Evolutionary conservation across 2,888 invertebrate species (phyloP).

Genomic region (Phlogophora meticulosa): DNA sequence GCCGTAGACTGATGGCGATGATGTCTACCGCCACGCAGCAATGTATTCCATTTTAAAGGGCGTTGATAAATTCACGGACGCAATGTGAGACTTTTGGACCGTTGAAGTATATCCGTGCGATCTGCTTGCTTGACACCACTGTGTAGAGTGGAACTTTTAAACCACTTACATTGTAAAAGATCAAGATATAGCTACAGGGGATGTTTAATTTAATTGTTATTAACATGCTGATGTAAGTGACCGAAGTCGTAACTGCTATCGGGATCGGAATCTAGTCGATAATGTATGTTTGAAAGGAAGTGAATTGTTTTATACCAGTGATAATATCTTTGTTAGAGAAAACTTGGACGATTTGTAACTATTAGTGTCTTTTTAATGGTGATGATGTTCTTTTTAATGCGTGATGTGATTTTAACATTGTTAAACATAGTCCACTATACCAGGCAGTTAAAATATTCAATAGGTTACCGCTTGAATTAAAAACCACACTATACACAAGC

Average conservation of each 20-base stretch:
- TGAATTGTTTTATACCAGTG: constrained; percentile 29
- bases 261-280: constrained; percentile 39
- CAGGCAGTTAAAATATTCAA: no score
- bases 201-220: constrained; percentile 68
- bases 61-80: no score
- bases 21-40: no score
- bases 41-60: no score
- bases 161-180: constrained; percentile 31
- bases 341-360: constrained; percentile 25
- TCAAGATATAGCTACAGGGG: constrained; percentile 56
- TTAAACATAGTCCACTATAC: no score
- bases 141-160: constrained; percentile 43
- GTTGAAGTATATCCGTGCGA: no score
- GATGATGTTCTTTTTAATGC: neutral
- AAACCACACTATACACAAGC: no score
- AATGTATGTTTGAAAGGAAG: constrained; percentile 35
- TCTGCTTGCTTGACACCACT: neutral
- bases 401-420: no score
- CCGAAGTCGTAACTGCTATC: constrained; percentile 51
- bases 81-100: no score
- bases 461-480: no score
- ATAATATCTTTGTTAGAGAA: constrained; percentile 26
- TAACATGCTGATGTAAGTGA: constrained; percentile 58
- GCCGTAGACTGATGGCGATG: neutral
- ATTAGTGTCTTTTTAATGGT: constrained; percentile 3